phyloP scores from a whole-genome alignment of 2,797 vertebrate genomes.

The Pelobates cultripes region DNA sequence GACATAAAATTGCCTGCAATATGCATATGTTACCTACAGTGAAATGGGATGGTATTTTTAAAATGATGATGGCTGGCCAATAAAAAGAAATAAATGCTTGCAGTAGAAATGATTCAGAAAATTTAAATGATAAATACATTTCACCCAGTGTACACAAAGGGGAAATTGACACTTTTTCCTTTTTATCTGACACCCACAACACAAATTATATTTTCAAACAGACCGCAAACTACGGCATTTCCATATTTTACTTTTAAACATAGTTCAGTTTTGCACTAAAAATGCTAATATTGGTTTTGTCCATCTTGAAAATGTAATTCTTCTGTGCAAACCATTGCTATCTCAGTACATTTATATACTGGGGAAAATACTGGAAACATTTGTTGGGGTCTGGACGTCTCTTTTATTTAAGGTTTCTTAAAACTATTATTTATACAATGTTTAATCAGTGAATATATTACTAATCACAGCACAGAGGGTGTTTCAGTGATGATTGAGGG shows the following conservation, averaged over 20 bases:
- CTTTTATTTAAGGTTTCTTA: too few relatives aligned
- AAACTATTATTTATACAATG: too few relatives aligned
- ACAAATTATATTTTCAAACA: neutral
- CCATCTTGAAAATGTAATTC: neutral
- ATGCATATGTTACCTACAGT: neutral
- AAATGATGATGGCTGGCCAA: neutral
- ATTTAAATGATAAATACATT: neutral
- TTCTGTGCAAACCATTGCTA: too few relatives aligned
- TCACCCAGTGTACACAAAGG: neutral
- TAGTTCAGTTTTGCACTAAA: neutral
- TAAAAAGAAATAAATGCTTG: neutral
- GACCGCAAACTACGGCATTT: neutral
- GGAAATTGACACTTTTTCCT: too few relatives aligned
- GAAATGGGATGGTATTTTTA: constrained; percentile 1
- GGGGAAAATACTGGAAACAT: too few relatives aligned
- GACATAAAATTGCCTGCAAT: constrained; percentile 14
- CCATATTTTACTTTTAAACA: neutral
- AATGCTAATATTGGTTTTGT: neutral
- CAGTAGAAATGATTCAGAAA: neutral
- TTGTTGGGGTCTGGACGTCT: too few relatives aligned
- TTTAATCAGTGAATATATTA: too few relatives aligned
- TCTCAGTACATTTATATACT: too few relatives aligned
- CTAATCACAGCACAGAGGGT: too few relatives aligned
- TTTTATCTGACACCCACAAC: too few relatives aligned
- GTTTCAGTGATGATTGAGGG: too few relatives aligned